Conservation (phyloP, 2,113 vertebrate genomes). For the Semnopithecus entellus region DNA sequence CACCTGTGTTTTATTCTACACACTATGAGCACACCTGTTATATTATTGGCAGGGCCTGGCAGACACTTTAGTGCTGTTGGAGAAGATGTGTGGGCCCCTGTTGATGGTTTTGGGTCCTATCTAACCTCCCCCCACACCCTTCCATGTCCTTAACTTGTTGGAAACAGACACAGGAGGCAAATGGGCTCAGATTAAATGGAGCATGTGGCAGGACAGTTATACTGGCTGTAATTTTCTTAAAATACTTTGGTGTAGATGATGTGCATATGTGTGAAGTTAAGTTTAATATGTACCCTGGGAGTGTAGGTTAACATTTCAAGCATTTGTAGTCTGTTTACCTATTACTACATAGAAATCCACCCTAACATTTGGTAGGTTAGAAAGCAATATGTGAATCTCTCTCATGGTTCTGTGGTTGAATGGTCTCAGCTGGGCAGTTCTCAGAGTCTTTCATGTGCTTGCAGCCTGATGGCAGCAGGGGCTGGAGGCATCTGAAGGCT, state of each 20-base stretch:
- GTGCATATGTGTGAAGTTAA: not conserved
- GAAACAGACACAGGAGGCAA: not conserved
- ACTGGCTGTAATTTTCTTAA: not conserved
- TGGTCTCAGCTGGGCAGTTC: not conserved
- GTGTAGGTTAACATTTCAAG: not conserved
- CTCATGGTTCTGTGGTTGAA: not conserved
- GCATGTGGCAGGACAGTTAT: not conserved
- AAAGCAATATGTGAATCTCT: not conserved
- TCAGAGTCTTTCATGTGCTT: not conserved
- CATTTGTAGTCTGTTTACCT: not conserved
- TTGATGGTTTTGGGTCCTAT: not conserved
- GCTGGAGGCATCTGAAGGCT: not conserved
- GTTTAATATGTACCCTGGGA: not conserved
- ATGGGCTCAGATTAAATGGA: not conserved
- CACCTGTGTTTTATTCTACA: not conserved
- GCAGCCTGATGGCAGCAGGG: not conserved
- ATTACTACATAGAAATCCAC: not conserved
- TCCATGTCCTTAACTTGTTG: not conserved
- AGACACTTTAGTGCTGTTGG: not conserved
- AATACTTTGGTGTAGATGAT: not conserved
- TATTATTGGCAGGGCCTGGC: not conserved
- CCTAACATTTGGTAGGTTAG: not conserved
- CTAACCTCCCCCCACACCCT: not conserved
- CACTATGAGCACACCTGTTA: not conserved
- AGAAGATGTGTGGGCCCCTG: not conserved